Conservation (phyloP, 2,113 vertebrate genomes). For the Struthidea cinerea region DNA sequence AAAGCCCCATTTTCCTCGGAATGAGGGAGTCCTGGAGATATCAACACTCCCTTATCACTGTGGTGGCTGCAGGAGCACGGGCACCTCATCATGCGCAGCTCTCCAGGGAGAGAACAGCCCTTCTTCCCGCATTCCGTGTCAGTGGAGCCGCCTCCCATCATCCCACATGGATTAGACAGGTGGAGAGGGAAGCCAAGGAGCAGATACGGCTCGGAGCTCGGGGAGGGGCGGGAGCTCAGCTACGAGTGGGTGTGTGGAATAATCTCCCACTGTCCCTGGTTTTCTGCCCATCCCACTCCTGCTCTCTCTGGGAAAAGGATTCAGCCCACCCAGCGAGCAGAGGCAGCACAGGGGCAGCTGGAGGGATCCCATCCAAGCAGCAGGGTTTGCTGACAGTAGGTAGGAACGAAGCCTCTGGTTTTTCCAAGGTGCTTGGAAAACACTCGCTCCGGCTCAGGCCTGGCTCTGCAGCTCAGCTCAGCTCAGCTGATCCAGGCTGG, state of each 20-base stretch:
- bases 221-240: not conserved
- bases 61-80: not conserved
- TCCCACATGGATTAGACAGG: not conserved
- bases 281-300: not conserved
- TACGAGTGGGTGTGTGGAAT: not conserved
- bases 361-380: not conserved
- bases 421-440: not conserved
- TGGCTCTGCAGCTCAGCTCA: not conserved
- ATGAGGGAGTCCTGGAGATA: not conserved
- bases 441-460: not conserved
- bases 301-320: conserved; percentile 28
- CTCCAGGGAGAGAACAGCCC: not conserved
- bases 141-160: not conserved
- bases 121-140: not conserved
- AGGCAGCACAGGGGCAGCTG: not conserved
- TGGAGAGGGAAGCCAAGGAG: not conserved
- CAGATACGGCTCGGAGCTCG: not conserved
- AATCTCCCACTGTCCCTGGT: not conserved
- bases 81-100: conserved; percentile 27
- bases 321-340: conserved; percentile 20
- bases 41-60: conserved; percentile 21
- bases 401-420: not conserved
- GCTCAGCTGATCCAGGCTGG: not conserved
- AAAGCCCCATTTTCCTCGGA: not conserved
- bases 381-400: not conserved